Evolutionary conservation across 2,888 invertebrate genomes (phyloP).

Genomic region (Clusia tigrina): DNA sequence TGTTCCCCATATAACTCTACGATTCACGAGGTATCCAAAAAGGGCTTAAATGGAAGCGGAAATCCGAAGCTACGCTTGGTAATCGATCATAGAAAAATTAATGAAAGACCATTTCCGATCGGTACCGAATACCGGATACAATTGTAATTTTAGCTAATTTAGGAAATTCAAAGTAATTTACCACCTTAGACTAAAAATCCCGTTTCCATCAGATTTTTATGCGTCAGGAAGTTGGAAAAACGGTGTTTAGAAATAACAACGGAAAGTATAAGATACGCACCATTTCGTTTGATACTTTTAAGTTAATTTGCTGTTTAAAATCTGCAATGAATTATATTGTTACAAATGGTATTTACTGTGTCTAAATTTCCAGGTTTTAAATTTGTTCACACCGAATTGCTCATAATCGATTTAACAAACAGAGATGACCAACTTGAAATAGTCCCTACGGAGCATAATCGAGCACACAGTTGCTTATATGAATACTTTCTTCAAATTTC

Average conservation of each 20-base stretch:
- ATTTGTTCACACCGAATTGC: conserved; percentile 1
- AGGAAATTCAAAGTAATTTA: conserved; percentile 22
- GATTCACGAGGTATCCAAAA: conserved; percentile 12
- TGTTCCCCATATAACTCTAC: conserved; percentile 13
- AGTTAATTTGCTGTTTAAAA: conserved; percentile 3
- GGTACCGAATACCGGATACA: conserved; percentile 14
- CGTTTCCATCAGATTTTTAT: conserved; percentile 31
- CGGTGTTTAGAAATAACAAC: conserved; percentile 17
- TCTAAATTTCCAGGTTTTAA: conserved; percentile 25
- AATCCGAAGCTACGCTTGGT: conserved; percentile 20
- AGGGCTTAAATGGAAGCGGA: conserved; percentile 14
- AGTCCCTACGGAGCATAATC: neutral
- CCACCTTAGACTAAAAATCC: conserved; percentile 25
- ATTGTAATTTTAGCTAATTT: conserved; percentile 13
- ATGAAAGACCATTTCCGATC: conserved; percentile 10
- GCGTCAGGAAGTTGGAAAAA: conserved; percentile 25
- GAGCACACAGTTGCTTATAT: neutral
- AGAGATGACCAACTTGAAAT: conserved; percentile 19
- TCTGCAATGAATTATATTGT: conserved; percentile 23
- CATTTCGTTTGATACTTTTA: conserved; percentile 11
- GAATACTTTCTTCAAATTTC: conserved; percentile 14
- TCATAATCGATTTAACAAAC: conserved; percentile 23
- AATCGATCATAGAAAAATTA: conserved; percentile 22
- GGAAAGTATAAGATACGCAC: conserved; percentile 30
- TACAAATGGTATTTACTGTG: conserved; percentile 10